Evolutionary conservation across 2,888 invertebrate genomes (phyloP).

Genomic region (Pseudeuparius sepicola): DNA sequence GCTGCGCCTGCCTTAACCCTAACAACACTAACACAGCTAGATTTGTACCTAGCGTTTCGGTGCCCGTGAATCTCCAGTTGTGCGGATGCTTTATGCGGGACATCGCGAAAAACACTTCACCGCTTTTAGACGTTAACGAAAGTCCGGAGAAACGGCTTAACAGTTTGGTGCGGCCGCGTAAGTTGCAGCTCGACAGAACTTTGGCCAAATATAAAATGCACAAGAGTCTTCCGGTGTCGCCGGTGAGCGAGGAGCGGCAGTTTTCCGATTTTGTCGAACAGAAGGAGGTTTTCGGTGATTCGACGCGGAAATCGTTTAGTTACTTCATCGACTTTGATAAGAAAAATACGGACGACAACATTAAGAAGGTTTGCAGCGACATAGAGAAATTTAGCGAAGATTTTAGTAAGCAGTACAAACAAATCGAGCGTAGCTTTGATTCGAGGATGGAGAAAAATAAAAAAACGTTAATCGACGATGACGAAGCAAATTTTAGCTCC

Average conservation of each 20-base stretch:
- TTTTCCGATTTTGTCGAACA: slow-evolving; percentile 35
- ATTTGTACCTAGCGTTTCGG: slow-evolving; percentile 27
- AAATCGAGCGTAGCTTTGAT: slow-evolving; percentile 30
- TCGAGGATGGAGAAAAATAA: slow-evolving; percentile 17
- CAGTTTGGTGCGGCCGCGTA: slow-evolving; percentile 33
- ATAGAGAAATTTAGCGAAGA: slow-evolving; percentile 37
- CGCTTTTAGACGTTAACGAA: slow-evolving; percentile 27
- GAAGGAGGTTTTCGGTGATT: slow-evolving; percentile 19
- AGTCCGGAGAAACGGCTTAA: slow-evolving; percentile 28
- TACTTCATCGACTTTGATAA: slow-evolving; percentile 55
- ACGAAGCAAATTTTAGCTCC: slow-evolving; percentile 66
- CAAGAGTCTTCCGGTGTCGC: slow-evolving; percentile 73
- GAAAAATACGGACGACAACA: slow-evolving; percentile 33
- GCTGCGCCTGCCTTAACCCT: slow-evolving; percentile 19
- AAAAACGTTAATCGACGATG: slow-evolving; percentile 31
- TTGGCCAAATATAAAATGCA: slow-evolving; percentile 39
- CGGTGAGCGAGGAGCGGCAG: slow-evolving; percentile 62
- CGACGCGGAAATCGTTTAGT: slow-evolving; percentile 48
- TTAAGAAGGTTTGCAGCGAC: slow-evolving; percentile 36
- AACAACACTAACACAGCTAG: slow-evolving; percentile 25
- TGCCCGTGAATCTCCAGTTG: slow-evolving; percentile 35
- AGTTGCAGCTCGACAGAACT: slow-evolving; percentile 35
- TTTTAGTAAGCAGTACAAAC: slow-evolving; percentile 34
- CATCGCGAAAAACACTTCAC: slow-evolving; percentile 33
- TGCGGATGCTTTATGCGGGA: slow-evolving; percentile 39